Conservation (phyloP, 2,888 invertebrate species). For the Xanthostigma xanthostigma region DNA sequence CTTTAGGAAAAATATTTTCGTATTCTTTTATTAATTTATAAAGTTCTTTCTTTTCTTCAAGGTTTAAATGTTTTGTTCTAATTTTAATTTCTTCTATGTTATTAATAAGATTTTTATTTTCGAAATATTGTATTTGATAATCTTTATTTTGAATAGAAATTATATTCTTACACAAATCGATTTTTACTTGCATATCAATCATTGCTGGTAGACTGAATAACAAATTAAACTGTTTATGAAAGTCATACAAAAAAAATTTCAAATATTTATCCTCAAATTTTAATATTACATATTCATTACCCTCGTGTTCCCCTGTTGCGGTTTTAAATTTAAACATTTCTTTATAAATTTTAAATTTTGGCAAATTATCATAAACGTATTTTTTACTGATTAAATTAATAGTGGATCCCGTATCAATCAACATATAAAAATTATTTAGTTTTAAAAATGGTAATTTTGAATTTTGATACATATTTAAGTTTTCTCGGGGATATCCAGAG, state of each 20-base stretch:
- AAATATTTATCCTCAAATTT: slow-evolving; percentile 1
- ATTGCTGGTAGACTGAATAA: slow-evolving; percentile 2
- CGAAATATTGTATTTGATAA: slow-evolving; percentile 1
- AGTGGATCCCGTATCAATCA: slow-evolving; percentile 2
- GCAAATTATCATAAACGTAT: background rate
- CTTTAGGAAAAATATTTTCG: slow-evolving; percentile 6
- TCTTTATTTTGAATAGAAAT: slow-evolving; percentile 4
- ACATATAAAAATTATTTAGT: slow-evolving; percentile 1
- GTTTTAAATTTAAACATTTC: background rate
- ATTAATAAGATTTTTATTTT: background rate
- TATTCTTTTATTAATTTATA: slow-evolving; percentile 1
- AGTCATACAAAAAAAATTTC: slow-evolving; percentile 2
- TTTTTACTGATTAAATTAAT: slow-evolving; percentile 2
- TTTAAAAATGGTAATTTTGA: background rate
- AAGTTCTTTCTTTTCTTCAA: slow-evolving; percentile 3
- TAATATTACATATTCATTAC: slow-evolving; percentile 3
- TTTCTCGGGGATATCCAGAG: background rate
- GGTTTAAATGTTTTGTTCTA: slow-evolving; percentile 3
- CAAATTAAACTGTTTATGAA: slow-evolving; percentile 3
- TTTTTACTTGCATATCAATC: background rate
- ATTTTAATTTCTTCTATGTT: slow-evolving; percentile 2
- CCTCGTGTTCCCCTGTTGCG: slow-evolving; percentile 1
- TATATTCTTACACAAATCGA: background rate
- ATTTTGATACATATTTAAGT: background rate
- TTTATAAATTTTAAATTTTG: background rate